Percentiles rank a stretch among this genome's conserved stretches.
phyloP scores from a whole-genome alignment of 1,140 invertebrate genomes.

The Listronotus bonariensis region DNA sequence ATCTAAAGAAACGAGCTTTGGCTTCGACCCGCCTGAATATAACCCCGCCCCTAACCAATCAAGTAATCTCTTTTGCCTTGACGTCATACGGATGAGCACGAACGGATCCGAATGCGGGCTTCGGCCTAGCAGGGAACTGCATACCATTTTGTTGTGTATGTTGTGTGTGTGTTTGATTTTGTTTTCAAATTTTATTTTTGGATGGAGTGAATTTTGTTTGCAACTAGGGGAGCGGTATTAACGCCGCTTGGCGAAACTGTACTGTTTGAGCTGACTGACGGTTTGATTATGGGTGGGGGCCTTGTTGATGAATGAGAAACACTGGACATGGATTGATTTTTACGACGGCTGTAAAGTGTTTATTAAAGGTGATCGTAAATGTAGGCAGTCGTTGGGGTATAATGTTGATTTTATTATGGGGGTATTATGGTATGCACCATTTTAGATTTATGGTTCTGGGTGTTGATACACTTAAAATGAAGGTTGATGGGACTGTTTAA shows the following conservation, averaged over 20 bases:
- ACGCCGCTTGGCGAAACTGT: conserved; percentile 4
- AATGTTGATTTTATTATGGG: conserved; percentile 22
- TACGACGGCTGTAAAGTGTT: conserved; percentile 30
- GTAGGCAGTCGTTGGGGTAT: conserved; percentile 12
- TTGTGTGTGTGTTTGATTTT: conserved; percentile 40
- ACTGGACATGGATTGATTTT: conserved; percentile 28
- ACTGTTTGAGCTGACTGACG: conserved; percentile 17
- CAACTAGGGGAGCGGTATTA: background rate
- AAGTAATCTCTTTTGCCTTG: conserved; percentile 39
- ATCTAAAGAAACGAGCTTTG: conserved; percentile 26
- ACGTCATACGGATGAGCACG: conserved; percentile 50
- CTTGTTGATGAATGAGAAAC: conserved; percentile 28
- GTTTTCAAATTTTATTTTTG: conserved; percentile 43
- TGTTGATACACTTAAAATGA: background rate
- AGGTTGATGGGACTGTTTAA: background rate
- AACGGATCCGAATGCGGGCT: conserved; percentile 32
- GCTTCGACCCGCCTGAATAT: conserved; percentile 50
- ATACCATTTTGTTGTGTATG: conserved; percentile 53
- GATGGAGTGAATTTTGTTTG: conserved; percentile 22
- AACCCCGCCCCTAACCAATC: conserved; percentile 53
- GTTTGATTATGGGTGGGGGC: conserved; percentile 5
- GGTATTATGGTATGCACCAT: conserved; percentile 15
- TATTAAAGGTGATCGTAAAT: conserved; percentile 31
- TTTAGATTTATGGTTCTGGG: conserved; percentile 6
- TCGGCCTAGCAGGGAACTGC: conserved; percentile 41